phyloP scores from a whole-genome alignment of 2,113 vertebrate species.

The Ceyx margarethae region DNA sequence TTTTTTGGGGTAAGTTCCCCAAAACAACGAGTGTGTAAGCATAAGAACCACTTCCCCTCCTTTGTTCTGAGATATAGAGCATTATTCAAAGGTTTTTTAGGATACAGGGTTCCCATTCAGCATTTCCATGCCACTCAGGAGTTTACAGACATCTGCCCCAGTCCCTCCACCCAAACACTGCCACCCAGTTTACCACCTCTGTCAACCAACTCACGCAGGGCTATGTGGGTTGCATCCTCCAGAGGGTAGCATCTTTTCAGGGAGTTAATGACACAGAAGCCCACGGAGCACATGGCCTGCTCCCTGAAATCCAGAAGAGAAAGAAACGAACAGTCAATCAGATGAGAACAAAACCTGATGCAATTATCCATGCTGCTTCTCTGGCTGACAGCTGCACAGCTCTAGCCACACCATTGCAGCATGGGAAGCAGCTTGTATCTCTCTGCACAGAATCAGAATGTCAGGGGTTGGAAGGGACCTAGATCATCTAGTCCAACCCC shows the following conservation, averaged over 20 bases:
- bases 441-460: neutral
- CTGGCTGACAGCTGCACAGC: neutral
- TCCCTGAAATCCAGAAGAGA: conserved; percentile 79
- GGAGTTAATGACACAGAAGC: conserved; percentile 90
- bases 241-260: conserved; percentile 92
- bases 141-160: neutral
- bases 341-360: neutral
- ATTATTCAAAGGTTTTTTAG: neutral
- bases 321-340: neutral
- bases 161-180: neutral
- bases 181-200: neutral
- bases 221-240: conserved; percentile 95
- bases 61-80: neutral
- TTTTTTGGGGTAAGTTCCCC: neutral
- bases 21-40: neutral
- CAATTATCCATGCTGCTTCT: neutral
- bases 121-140: neutral
- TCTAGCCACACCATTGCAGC: neutral
- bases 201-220: conserved; percentile 83
- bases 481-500: too few species aligned
- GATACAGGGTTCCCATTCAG: neutral
- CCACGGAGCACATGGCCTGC: conserved; percentile 89
- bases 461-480: too few species aligned
- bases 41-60: neutral
- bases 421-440: neutral